Base-by-base conservation (phyloP, 2,113 vertebrate genomes). In the Mastomys natalensis region DNA sequence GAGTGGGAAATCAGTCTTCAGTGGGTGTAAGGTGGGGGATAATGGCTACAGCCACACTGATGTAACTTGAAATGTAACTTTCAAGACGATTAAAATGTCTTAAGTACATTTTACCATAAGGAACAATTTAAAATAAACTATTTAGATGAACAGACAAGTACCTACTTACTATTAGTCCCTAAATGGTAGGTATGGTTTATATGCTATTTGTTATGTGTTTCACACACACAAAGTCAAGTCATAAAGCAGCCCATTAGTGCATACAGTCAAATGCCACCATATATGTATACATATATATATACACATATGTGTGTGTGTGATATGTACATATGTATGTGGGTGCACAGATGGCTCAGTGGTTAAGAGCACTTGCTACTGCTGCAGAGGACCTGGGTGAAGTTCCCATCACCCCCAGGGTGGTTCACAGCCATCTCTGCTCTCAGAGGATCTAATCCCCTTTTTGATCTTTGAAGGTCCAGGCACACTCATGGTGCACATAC, bases 241-340 rank as follows among this genome's bases (percentile, higher is more conserved):
- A 88, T 89, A 86, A 73, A 76, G 74, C 17, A 89, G 40, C 19
- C 8, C 89, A 87, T 93, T 92, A 90, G 90, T 94, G 53, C 16
- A 73, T 22, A 89, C 4, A 77, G 60, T 34, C 77, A 55, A 17
- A 84, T 37, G 68, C 19, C n/a, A 29, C 45, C 74, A 45, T 12
- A 26, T 26, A 45, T 24, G 17, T 73, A 9, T 40, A 72, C 3
- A 3, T n/a, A 34, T 70, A n/a, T 70, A n/a, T 70, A 7, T n/a
- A n/a, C 29, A 13, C n/a, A n/a, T n/a, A n/a, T 13, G 0, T 31
- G 2, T 66, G 29, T 37, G 5, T 17, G 16, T 31, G 37, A 70
- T n/a, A 19, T 72, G 21, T 21, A n/a, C 31, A 16, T 37, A 68
- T 68, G 66, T 34, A 68, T 68, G 13, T 68, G 70, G 17, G 37